Evolutionary conservation across 1,140 invertebrate genomes (phyloP).

Genomic region (Bombus polaris): DNA sequence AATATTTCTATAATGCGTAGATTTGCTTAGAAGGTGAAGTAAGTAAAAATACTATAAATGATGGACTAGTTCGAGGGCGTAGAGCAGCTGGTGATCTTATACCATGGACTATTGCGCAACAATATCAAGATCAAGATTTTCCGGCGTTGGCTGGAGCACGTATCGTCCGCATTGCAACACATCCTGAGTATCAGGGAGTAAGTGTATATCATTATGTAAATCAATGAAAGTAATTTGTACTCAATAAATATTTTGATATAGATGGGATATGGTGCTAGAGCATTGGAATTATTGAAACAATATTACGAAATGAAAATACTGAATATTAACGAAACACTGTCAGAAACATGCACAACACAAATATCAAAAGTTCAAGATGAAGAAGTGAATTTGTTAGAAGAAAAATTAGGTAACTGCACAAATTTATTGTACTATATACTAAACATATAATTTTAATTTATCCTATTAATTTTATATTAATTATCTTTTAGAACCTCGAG

Average conservation of each 20-base stretch:
- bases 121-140: constrained; percentile 97
- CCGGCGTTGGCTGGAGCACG: constrained; percentile 94
- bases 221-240: constrained; percentile 27
- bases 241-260: constrained; percentile 77
- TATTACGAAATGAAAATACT: constrained; percentile 95
- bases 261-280: constrained; percentile 97
- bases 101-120: constrained; percentile 98
- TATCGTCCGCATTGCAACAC: constrained; percentile 97
- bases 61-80: constrained; percentile 92
- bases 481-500: constrained; percentile 82
- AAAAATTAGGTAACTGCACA: constrained; percentile 83
- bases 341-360: constrained; percentile 78
- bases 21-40: constrained; percentile 98
- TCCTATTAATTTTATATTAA: neutral
- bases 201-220: constrained; percentile 47
- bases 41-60: constrained; percentile 90
- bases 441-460: constrained; percentile 6
- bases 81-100: constrained; percentile 98
- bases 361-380: constrained; percentile 84
- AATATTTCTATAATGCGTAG: constrained; percentile 74
- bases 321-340: constrained; percentile 85
- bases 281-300: constrained; percentile 91
- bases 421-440: neutral
- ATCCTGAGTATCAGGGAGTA: constrained; percentile 98
- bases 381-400: constrained; percentile 85